Evolutionary conservation across 2,888 invertebrate genomes (phyloP).

Genomic region (Epinotia bilunana): DNA sequence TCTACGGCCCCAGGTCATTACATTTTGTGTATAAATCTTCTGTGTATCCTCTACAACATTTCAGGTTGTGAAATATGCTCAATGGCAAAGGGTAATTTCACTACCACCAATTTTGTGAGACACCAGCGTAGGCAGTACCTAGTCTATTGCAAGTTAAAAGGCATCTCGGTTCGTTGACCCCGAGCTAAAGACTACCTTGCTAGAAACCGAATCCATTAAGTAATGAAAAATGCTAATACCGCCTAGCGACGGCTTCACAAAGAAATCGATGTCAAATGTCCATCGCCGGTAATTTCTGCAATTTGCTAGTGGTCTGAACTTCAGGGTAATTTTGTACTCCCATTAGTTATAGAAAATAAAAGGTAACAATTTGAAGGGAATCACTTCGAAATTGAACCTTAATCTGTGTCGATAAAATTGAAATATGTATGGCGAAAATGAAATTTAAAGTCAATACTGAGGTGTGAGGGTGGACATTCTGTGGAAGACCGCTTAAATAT

Average conservation of each 20-base stretch:
- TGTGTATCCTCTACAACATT: too few relatives aligned
- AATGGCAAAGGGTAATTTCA: neutral
- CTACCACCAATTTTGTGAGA: neutral
- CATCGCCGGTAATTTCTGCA: slow-evolving; percentile 32
- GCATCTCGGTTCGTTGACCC: slow-evolving; percentile 24
- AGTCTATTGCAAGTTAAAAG: slow-evolving; percentile 23
- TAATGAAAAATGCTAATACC: slow-evolving; percentile 42
- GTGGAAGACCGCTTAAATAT: too few relatives aligned
- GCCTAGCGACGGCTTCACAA: slow-evolving; percentile 25
- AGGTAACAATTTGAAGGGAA: neutral
- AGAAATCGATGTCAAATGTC: slow-evolving; percentile 39
- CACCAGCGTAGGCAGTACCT: neutral
- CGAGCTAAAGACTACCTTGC: slow-evolving; percentile 27
- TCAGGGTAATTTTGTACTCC: slow-evolving; percentile 28
- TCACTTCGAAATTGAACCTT: neutral
- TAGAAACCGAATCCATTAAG: slow-evolving; percentile 34
- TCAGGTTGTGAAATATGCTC: too few relatives aligned
- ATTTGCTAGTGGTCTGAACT: slow-evolving; percentile 35
- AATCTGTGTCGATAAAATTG: neutral
- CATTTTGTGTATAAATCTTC: too few relatives aligned
- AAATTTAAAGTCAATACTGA: neutral
- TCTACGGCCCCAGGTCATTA: too few relatives aligned
- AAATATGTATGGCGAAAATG: neutral
- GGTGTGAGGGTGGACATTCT: too few relatives aligned
- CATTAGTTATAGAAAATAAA: neutral